Evolutionary conservation across 2,113 vertebrate species (phyloP), one percentile per base, ranked within the genome.

Genomic region (Nerophis ophidion): DNA sequence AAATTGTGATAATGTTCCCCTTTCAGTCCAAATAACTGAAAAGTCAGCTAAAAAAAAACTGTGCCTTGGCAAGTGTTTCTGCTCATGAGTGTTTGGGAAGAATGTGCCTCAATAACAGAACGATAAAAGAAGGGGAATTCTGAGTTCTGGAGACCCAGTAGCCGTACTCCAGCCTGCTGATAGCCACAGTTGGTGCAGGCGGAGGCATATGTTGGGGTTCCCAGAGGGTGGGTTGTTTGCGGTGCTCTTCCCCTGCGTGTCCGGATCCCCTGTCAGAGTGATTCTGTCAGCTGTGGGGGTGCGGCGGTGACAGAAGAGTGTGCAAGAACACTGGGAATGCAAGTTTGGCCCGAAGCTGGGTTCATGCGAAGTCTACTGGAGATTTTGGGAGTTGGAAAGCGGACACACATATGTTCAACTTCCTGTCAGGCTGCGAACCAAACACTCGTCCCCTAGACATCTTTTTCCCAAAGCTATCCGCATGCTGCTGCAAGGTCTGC

Each of bases 331-430:
- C 36, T 40, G 49, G 16, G 53, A 71, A 71, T 55, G 63, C 52
- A 4, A 57, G 58, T 48, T 57, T 68, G 74, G 75, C 78, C 78
- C 76, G 67, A 59, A 76, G 74, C 66, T 66, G 49, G 55, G 80
- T 80, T 83, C 83, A 88, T 82, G 65, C 76, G 80, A 84, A 85
- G 73, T 87, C 75, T 77, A 15, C 62, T 17, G 33, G 50, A 77
- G 75, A 78, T 76, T 78, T 66, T 66, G 72, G 68, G 72, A 72
- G 68, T 48, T 60, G 75, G 68, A 74, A 66, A 57, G 61, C 55
- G 68, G 76, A 77, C 77, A 38, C 36, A 9, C 52, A 84, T 83
- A 79, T 64, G 85, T 59, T 80, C 68, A 70, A 71, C 75, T 79
- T 84, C 76, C 76, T 73, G 55, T 68, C 49, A 72, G 53, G 60